A percentile compares a stretch with the other conserved stretches of the same genome.
These are phyloP conservation scores for Amiota communis DNA, from an alignment of 2,888 invertebrate species.

Conservation along the genomic window DNA sequence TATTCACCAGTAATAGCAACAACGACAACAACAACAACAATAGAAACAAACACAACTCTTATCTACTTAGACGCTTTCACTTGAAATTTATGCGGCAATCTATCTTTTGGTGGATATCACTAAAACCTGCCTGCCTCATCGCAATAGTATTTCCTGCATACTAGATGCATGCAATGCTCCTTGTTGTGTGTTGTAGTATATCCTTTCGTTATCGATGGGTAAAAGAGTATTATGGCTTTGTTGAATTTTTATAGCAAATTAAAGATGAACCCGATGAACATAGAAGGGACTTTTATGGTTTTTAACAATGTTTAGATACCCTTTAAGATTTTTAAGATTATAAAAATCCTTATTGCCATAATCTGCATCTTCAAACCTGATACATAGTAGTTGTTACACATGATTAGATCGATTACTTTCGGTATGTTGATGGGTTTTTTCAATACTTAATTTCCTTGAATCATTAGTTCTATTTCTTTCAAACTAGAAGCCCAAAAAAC, in stretches of 20 bases:
- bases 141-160: not conserved
- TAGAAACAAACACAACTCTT: slow-evolving; percentile 51
- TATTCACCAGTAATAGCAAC: not conserved
- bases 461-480: no score
- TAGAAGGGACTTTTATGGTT: no score
- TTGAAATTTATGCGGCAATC: slow-evolving; percentile 63
- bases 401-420: no score
- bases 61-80: slow-evolving; percentile 48
- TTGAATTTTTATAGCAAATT: not conserved
- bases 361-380: no score
- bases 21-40: not conserved
- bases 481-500: no score
- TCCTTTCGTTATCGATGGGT: slow-evolving; percentile 42
- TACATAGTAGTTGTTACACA: no score
- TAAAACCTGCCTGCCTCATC: slow-evolving; percentile 9
- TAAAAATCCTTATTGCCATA: no score
- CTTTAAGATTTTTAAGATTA: no score
- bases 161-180: slow-evolving; percentile 10
- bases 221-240: not conserved
- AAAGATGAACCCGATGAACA: no score
- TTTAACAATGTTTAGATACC: no score
- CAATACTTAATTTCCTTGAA: no score
- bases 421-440: no score
- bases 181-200: slow-evolving; percentile 42
- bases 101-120: slow-evolving; percentile 9